Conservation (phyloP, 2,888 invertebrate genomes). For the Lathronympha strigana region DNA sequence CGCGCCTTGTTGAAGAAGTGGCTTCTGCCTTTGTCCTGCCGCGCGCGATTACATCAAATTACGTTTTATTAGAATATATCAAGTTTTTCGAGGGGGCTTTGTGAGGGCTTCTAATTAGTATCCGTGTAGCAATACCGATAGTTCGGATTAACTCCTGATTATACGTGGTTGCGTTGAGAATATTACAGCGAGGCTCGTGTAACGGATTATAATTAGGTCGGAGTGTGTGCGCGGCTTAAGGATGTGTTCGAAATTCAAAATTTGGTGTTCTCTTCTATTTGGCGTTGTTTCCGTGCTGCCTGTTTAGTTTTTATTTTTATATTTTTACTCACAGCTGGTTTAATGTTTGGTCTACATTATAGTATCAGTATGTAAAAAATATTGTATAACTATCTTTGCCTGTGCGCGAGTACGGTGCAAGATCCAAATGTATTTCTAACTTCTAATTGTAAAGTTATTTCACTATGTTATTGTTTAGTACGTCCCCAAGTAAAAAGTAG, state of each 20-base stretch:
- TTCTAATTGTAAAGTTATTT: no score
- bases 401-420: no score
- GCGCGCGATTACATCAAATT: slow-evolving; percentile 52
- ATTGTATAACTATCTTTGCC: no score
- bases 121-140: slow-evolving; percentile 29
- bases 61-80: slow-evolving; percentile 57
- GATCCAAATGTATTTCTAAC: no score
- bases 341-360: no score
- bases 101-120: slow-evolving; percentile 34
- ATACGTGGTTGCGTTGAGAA: slow-evolving; percentile 22
- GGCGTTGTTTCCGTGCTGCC: not conserved
- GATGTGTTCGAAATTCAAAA: slow-evolving; percentile 21
- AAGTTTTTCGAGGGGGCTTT: slow-evolving; percentile 36
- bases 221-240: slow-evolving; percentile 21
- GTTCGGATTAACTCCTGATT: slow-evolving; percentile 26
- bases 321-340: not conserved
- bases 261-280: not conserved
- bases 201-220: slow-evolving; percentile 22
- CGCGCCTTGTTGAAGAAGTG: slow-evolving; percentile 42
- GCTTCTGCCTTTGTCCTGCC: slow-evolving; percentile 47
- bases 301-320: not conserved
- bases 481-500: no score
- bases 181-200: slow-evolving; percentile 22
- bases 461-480: no score
- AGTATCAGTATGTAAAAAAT: no score